Evolutionary conservation across 2,113 vertebrate species (phyloP).

Genomic region (Lagopus leucura): DNA sequence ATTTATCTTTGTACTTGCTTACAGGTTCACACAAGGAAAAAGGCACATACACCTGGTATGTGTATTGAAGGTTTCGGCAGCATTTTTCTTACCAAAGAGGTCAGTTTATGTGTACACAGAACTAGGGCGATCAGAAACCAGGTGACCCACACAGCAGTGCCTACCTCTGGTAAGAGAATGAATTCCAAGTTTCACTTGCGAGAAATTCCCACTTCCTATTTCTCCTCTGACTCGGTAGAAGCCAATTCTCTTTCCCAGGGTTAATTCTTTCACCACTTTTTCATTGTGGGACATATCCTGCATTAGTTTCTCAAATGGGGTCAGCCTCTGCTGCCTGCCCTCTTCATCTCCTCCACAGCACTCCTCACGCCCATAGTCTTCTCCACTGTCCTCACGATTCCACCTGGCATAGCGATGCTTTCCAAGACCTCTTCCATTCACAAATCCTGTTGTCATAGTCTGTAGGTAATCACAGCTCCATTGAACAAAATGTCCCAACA

Average conservation of each 20-base stretch:
- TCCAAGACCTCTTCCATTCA: constrained; percentile 72
- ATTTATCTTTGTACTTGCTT: not conserved
- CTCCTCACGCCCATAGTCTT: constrained; percentile 65
- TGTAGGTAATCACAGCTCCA: constrained; percentile 71
- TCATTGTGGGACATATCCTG: constrained; percentile 95
- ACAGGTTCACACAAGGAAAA: not conserved
- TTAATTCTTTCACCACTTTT: constrained; percentile 91
- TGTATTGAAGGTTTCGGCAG: not conserved
- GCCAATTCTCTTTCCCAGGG: constrained; percentile 92
- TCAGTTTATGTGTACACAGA: not conserved
- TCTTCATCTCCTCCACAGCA: constrained; percentile 81
- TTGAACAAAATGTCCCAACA: constrained; percentile 17
- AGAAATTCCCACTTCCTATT: constrained; percentile 98
- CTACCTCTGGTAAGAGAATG: constrained; percentile 96
- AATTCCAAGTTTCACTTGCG: constrained; percentile 95
- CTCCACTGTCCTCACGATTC: constrained; percentile 85
- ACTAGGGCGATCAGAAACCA: not conserved
- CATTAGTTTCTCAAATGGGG: constrained; percentile 90
- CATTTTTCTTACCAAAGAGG: not conserved
- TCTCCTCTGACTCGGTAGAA: constrained; percentile 96
- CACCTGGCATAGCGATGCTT: constrained; percentile 76
- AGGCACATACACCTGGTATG: not conserved
- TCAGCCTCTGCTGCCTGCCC: constrained; percentile 79
- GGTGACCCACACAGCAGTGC: not conserved
- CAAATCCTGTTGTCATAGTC: constrained; percentile 90